These are phyloP conservation scores for Procavia capensis DNA, from an alignment of 2,113 vertebrate genomes.

Conservation along the genomic window DNA sequence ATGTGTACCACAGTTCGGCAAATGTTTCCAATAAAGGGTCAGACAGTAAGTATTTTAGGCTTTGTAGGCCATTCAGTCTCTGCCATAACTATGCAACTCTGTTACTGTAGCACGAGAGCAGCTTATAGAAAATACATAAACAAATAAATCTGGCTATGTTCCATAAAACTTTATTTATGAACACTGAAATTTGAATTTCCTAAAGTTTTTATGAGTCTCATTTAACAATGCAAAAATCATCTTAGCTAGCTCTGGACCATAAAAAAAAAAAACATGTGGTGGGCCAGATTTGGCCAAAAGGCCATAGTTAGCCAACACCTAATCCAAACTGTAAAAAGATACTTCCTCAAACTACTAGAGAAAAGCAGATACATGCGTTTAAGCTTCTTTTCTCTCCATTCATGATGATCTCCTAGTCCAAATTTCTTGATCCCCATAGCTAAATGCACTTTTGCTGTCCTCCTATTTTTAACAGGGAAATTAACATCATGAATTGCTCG, in stretches of 20 bases:
- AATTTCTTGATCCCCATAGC: neutral
- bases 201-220: neutral
- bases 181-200: neutral
- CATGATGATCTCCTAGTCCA: neutral
- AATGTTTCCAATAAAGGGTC: neutral
- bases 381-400: neutral
- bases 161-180: neutral
- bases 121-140: neutral
- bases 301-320: neutral
- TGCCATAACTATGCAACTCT: neutral
- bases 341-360: neutral
- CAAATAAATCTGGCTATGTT: neutral
- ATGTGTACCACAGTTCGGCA: neutral
- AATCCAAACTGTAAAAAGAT: neutral
- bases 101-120: neutral
- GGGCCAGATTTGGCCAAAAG: neutral
- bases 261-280: neutral
- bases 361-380: neutral
- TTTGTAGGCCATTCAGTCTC: neutral
- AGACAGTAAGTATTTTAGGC: neutral
- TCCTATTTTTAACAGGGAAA: neutral
- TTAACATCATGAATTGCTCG: neutral
- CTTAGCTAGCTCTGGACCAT: neutral
- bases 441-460: neutral
- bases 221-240: neutral